Evolutionary conservation across 2,113 vertebrate genomes (phyloP).

Genomic region (Oryzias curvinotus): DNA sequence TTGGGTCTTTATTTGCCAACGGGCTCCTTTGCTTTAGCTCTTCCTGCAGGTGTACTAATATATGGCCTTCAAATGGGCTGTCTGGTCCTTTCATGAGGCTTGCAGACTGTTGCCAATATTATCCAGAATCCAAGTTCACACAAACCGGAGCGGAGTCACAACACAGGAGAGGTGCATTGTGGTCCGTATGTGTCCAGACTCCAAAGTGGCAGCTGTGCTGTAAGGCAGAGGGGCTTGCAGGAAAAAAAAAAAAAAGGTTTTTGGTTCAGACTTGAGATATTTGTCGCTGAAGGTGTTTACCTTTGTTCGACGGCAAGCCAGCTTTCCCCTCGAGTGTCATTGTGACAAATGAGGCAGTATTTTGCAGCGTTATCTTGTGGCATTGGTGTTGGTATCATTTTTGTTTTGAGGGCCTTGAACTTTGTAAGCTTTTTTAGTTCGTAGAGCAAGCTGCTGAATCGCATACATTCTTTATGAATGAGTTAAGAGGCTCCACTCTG

Average conservation of each 20-base stretch:
- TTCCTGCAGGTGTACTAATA: constrained; percentile 46
- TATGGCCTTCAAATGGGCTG: constrained; percentile 33
- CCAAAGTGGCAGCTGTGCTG: constrained; percentile 64
- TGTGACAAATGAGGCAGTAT: constrained; percentile 30
- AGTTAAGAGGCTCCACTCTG: too few relatives aligned
- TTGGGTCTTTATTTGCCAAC: constrained; percentile 11
- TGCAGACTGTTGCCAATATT: constrained; percentile 40
- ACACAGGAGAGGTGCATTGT: constrained; percentile 59
- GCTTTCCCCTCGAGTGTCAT: constrained; percentile 22
- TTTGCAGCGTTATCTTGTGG: constrained; percentile 35
- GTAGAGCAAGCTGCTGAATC: too few relatives aligned
- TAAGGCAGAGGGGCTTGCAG: constrained; percentile 15
- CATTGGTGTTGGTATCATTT: constrained; percentile 23
- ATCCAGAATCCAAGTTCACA: constrained; percentile 39
- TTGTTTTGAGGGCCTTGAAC: constrained; percentile 28
- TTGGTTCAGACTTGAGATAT: constrained; percentile 24
- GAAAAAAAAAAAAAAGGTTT: constrained; percentile 24
- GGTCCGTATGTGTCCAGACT: constrained; percentile 50
- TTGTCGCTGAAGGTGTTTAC: constrained; percentile 10
- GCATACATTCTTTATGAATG: too few relatives aligned
- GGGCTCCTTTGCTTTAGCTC: constrained; percentile 33
- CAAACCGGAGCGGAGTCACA: constrained; percentile 49
- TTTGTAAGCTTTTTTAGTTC: constrained; percentile 11
- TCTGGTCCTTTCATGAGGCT: constrained; percentile 34
- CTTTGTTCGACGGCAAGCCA: constrained; percentile 12